These are phyloP conservation scores for Scylla paramamosain DNA, from an alignment of 1,140 invertebrate species.

Conservation along the genomic window DNA sequence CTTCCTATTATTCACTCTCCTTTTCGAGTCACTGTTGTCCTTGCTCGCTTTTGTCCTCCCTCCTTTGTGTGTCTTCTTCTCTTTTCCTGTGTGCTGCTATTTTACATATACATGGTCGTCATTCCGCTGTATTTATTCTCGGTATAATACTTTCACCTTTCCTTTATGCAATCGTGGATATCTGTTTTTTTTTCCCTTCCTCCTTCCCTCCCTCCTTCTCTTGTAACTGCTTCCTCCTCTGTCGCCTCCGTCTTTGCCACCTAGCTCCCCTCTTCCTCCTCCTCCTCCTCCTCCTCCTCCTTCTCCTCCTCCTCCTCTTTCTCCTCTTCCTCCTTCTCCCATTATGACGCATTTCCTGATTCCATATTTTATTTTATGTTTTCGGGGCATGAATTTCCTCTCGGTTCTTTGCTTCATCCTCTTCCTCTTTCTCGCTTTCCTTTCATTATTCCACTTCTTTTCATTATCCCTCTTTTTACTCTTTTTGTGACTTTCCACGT, in stretches of 20 bases:
- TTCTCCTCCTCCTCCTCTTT: too few relatives aligned
- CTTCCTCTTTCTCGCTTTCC: background rate
- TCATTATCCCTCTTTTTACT: background rate
- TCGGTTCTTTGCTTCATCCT: background rate
- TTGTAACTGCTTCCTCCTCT: too few relatives aligned
- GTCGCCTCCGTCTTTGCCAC: too few relatives aligned
- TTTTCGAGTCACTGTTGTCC: background rate
- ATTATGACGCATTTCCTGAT: constrained; percentile 12
- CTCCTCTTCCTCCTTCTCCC: background rate
- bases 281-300: too few relatives aligned
- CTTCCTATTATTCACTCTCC: background rate
- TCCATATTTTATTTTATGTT: background rate
- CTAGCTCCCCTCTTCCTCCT: too few relatives aligned
- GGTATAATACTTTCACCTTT: background rate
- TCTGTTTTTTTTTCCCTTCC: background rate
- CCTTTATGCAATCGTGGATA: background rate
- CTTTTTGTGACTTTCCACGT: background rate
- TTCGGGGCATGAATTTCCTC: background rate
- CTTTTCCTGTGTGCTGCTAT: background rate
- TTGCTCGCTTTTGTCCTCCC: background rate
- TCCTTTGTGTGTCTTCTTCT: background rate
- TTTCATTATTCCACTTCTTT: background rate
- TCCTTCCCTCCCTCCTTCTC: too few relatives aligned
- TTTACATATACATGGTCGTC: background rate
- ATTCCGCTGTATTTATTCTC: background rate